phyloP scores from a whole-genome alignment of 2,888 invertebrate genomes.

The Taenaris catops region DNA sequence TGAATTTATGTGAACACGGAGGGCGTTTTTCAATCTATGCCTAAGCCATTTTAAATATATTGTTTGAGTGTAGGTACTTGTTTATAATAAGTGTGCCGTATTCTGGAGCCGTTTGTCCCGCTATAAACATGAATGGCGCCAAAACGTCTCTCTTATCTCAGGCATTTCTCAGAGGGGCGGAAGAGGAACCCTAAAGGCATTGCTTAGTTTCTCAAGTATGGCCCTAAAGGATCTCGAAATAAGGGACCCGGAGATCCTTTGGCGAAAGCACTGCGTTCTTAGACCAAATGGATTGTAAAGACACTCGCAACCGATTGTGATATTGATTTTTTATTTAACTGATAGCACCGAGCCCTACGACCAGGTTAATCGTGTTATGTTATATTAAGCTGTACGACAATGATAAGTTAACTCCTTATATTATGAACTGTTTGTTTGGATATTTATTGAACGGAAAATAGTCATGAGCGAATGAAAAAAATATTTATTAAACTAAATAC shows the following conservation, averaged over 20 bases:
- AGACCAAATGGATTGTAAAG: conserved; percentile 75
- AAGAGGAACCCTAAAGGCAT: conserved; percentile 66
- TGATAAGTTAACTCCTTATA: too few relatives aligned
- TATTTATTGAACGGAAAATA: too few relatives aligned
- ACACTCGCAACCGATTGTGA: conserved; percentile 64
- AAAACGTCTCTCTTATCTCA: conserved; percentile 79
- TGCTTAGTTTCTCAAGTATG: conserved; percentile 68
- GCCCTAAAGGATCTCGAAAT: conserved; percentile 73
- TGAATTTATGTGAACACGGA: conserved; percentile 19
- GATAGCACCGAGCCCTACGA: too few relatives aligned
- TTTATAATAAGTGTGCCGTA: conserved; percentile 75
- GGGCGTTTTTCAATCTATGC: conserved; percentile 41
- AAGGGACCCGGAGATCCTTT: conserved; percentile 65
- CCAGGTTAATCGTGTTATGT: too few relatives aligned
- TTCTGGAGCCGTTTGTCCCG: conserved; percentile 73
- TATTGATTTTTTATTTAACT: conserved; percentile 78
- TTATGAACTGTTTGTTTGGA: too few relatives aligned
- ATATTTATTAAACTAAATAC: too few relatives aligned
- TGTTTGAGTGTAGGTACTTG: conserved; percentile 41
- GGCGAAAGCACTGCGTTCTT: conserved; percentile 67
- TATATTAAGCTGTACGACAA: too few relatives aligned
- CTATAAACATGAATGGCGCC: conserved; percentile 78
- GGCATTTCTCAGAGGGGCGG: conserved; percentile 73
- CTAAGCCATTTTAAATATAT: conserved; percentile 22
- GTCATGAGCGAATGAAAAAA: too few relatives aligned